These are phyloP conservation scores for Megaceryle torquata DNA, from an alignment of 2,113 vertebrate genomes.

Conservation along the genomic window DNA sequence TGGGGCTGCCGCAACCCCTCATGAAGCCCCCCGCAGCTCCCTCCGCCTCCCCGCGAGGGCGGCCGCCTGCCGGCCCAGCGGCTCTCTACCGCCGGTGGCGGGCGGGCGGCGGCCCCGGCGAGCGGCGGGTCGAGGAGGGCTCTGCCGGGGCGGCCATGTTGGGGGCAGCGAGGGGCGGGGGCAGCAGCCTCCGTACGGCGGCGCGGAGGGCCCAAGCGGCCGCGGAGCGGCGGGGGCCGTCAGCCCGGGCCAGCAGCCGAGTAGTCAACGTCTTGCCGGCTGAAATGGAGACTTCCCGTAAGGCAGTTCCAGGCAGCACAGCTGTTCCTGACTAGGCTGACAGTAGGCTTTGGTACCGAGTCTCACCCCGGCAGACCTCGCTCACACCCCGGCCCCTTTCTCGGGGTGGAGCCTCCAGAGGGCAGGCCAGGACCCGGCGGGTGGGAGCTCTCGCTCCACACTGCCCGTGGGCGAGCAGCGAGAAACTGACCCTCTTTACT, in stretches of 20 bases:
- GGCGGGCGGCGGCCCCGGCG: not conserved
- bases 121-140: not conserved
- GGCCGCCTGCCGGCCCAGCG: not conserved
- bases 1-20: not conserved
- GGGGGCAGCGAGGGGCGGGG: not conserved
- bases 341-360: rapidly evolving
- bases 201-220: not conserved
- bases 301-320: rapidly evolving
- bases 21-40: constrained; percentile 8
- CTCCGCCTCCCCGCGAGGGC: not conserved
- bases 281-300: rapidly evolving
- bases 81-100: not conserved
- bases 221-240: too few relatives aligned
- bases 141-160: not conserved
- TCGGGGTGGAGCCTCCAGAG: not conserved
- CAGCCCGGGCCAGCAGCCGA: not conserved
- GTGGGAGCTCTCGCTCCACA: rapidly evolving
- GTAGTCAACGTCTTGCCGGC: rapidly evolving
- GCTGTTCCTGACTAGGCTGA: rapidly evolving
- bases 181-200: not conserved
- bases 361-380: too few relatives aligned
- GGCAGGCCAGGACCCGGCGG: not conserved
- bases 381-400: not conserved
- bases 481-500: rapidly evolving
- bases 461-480: rapidly evolving